Base-by-base conservation (phyloP, 2,797 vertebrate genomes). In the Glyptemys insculpta region DNA sequence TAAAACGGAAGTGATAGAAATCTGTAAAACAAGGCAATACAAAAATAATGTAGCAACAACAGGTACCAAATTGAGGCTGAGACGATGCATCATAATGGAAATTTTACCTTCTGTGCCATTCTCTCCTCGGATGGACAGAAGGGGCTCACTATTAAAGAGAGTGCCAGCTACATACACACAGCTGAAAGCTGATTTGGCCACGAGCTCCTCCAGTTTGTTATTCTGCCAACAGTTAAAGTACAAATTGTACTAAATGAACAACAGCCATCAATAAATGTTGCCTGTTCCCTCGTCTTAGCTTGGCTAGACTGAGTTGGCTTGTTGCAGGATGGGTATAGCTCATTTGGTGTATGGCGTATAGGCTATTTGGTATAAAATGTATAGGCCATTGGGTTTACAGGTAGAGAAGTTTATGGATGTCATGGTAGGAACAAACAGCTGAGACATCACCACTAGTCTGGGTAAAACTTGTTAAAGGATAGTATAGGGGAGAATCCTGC, bases 211-310 rank as follows among this genome's bases (percentile, higher is more conserved):
- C 25, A 54, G 57, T 95, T 89, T 94, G 83, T 87, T 96, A 23
- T 90, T 91, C 89, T 84, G 92, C 87, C 89, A 90, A 82, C 6
- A 90, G 76, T 53, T 89, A 68, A 95, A 95, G 90, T 3, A 89
- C 87, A 78, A 41, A 52, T 21, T 85, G 89, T 84, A 25, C 93
- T 44, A 81, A 86, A 82, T 57, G 81, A 54, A 44, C 37, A 62
- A 83, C 34, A 62, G 88, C 83, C 62, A 29, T 92, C 41, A 81
- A 50, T 89, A 49, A 85, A 54, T 79, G 89, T 50, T 5, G 59
- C 90, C 81, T 52, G 11, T n/a, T 92, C 83, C 79, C 21, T 78
- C 92, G 5, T 85, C 84, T 86, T 0, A 85, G 56, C 91, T 72
- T 84, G 56, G 56, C 72, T n/a, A 72, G 57, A 1, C 25, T 21